Percentiles rank a stretch among this genome's conserved stretches.
Conservation (phyloP, 2,888 invertebrate genomes). For the Dyspetes luteomarginatus region DNA sequence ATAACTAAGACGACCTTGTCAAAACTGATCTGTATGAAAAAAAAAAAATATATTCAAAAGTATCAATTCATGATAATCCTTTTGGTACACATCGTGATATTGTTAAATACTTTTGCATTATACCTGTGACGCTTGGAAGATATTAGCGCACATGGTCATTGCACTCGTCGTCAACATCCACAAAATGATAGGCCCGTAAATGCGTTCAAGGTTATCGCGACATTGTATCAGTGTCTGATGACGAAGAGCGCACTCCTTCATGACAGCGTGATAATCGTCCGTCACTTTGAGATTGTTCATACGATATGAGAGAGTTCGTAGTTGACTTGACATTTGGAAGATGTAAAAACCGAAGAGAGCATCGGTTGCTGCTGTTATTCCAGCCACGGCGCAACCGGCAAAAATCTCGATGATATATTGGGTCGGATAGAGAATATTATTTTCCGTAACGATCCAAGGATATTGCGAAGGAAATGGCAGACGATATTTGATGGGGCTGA, state of each 20-base stretch:
- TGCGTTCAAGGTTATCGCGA: conserved; percentile 59
- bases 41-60: not conserved
- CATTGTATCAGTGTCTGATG: conserved; percentile 65
- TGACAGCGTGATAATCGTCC: conserved; percentile 47
- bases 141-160: conserved; percentile 68
- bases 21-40: not conserved
- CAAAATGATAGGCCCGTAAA: conserved; percentile 70
- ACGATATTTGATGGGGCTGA: conserved; percentile 52
- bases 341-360: conserved; percentile 70
- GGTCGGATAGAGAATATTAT: conserved; percentile 60
- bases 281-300: conserved; percentile 50
- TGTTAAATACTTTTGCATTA: conserved; percentile 28
- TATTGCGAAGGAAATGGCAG: conserved; percentile 65
- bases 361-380: conserved; percentile 65
- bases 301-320: conserved; percentile 65
- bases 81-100: too few species aligned
- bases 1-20: conserved; percentile 34
- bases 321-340: conserved; percentile 72
- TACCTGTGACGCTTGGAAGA: conserved; percentile 70
- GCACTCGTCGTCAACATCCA: conserved; percentile 67
- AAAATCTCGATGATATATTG: conserved; percentile 62
- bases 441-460: conserved; percentile 65
- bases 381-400: conserved; percentile 43
- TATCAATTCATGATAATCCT: too few species aligned
- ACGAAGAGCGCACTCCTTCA: conserved; percentile 58